phyloP scores from a whole-genome alignment of 2,797 vertebrate genomes.

The Peromyscus eremicus region DNA sequence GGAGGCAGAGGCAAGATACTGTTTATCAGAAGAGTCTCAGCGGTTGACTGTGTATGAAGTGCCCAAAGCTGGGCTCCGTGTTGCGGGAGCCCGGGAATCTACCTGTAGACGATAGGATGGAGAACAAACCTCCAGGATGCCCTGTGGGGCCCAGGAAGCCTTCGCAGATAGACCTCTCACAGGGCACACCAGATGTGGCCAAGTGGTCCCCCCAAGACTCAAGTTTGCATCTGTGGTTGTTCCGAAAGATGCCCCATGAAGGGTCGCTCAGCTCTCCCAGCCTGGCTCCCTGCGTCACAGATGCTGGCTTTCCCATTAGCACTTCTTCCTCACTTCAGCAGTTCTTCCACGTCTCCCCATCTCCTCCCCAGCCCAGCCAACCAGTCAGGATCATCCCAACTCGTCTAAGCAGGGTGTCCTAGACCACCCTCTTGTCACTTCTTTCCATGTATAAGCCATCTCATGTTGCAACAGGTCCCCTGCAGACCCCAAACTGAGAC shows the following conservation, averaged over 20 bases:
- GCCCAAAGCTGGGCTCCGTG: neutral
- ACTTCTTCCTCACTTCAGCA: neutral
- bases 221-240: neutral
- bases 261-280: neutral
- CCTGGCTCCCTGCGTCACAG: neutral
- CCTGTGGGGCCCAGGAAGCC: neutral
- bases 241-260: neutral
- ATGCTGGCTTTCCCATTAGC: neutral
- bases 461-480: neutral
- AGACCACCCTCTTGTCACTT: neutral
- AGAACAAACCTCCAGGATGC: neutral
- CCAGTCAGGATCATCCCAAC: neutral
- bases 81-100: neutral
- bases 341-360: neutral
- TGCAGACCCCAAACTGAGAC: neutral
- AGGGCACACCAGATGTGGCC: no score
- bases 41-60: neutral
- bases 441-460: neutral
- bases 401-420: neutral
- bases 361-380: neutral
- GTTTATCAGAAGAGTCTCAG: neutral
- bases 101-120: neutral
- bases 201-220: no score
- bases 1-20: neutral
- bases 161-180: neutral